phyloP scores from a whole-genome alignment of 2,797 vertebrate species.

The Myotis vivesi region DNA sequence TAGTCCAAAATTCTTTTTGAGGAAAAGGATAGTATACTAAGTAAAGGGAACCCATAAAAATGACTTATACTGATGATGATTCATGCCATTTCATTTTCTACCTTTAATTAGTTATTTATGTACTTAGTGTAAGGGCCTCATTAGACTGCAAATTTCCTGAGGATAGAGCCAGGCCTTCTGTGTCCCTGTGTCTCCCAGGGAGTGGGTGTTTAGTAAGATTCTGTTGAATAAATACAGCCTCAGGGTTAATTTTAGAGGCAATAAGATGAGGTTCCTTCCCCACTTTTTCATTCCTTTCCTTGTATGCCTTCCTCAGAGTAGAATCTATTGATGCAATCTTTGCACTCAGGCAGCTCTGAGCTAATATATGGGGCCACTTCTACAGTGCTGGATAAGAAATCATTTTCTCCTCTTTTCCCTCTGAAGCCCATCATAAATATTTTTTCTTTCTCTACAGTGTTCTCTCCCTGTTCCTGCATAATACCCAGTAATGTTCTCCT shows the following conservation, averaged over 20 bases:
- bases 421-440: conserved; percentile 49
- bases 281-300: not conserved
- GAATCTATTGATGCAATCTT: not conserved
- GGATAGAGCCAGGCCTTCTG: not conserved
- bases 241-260: conserved; percentile 49
- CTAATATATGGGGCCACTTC: not conserved
- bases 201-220: conserved; percentile 26
- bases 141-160: not conserved
- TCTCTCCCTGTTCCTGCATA: conserved; percentile 67
- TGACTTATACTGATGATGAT: not conserved
- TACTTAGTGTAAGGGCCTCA: not conserved
- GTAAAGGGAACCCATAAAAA: not conserved
- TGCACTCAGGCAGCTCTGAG: not conserved
- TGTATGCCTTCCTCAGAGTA: not conserved
- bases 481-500: conserved; percentile 68
- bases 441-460: conserved; percentile 47
- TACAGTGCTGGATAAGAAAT: not conserved
- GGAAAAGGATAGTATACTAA: not conserved
- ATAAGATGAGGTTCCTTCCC: not conserved
- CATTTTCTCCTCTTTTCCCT: conserved; percentile 34
- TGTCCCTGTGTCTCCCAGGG: not conserved
- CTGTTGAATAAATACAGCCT: conserved; percentile 36
- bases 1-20: not conserved
- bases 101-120: conserved; percentile 52
- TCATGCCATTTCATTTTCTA: not conserved